phyloP scores from a whole-genome alignment of 2,797 vertebrate species.

The Typhlichthys subterraneus region DNA sequence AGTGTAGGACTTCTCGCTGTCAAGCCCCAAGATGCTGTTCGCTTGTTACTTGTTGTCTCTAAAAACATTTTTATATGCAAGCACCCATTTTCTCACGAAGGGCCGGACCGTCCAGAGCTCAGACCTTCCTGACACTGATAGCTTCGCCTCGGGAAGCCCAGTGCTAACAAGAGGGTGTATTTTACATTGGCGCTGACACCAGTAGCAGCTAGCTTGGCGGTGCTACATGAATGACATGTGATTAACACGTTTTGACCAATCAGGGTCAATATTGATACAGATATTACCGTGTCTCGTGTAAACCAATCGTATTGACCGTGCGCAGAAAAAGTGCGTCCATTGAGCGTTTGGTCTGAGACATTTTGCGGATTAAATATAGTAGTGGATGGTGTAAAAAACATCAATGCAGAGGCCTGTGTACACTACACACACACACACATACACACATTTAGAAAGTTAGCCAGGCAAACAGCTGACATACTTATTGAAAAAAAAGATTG shows the following conservation, averaged over 20 bases:
- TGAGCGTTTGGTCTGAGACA: constrained; percentile 23
- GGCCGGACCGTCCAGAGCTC: constrained; percentile 36
- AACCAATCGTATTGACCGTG: constrained; percentile 32
- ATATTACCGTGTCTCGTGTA: constrained; percentile 10
- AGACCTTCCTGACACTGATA: constrained; percentile 23
- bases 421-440: neutral
- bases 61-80: constrained; percentile 36
- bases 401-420: no score
- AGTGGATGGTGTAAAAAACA: neutral
- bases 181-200: constrained; percentile 12
- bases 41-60: constrained; percentile 36
- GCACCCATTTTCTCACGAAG: constrained; percentile 25
- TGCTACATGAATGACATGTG: constrained; percentile 5
- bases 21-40: constrained; percentile 24
- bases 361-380: constrained; percentile 26
- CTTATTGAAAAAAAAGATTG: constrained; percentile 41
- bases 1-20: constrained; percentile 23
- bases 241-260: constrained; percentile 22
- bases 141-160: constrained; percentile 17
- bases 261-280: constrained; percentile 12
- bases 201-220: neutral
- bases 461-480: constrained; percentile 3
- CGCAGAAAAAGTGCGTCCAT: constrained; percentile 9
- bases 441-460: no score
- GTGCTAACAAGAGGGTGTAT: constrained; percentile 44